Evolutionary conservation across 2,797 vertebrate genomes (phyloP).

Genomic region (Argya squamiceps): DNA sequence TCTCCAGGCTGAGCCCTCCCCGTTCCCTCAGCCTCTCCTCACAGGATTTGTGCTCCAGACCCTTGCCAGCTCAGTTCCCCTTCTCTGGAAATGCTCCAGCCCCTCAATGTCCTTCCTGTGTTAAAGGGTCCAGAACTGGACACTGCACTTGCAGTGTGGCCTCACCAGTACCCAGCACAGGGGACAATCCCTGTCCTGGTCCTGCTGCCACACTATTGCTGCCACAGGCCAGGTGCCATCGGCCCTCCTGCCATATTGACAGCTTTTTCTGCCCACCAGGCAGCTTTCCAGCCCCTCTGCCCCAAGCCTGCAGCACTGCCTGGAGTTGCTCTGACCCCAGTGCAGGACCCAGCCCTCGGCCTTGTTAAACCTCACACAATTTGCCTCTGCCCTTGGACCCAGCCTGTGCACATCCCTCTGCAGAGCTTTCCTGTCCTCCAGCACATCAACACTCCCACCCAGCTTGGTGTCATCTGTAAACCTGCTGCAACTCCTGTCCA

Average conservation of each 20-base stretch:
- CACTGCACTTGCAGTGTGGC: fast-evolving
- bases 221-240: neutral
- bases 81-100: neutral
- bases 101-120: neutral
- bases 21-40: neutral
- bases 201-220: neutral
- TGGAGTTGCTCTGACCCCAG: neutral
- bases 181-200: too few species aligned
- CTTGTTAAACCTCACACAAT: neutral
- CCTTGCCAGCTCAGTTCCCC: fast-evolving
- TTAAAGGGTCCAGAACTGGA: neutral
- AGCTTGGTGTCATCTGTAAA: neutral
- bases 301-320: neutral
- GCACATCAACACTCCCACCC: neutral
- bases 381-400: neutral
- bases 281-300: neutral
- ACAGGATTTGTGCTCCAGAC: neutral
- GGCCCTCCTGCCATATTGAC: neutral
- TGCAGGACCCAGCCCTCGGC: neutral
- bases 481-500: neutral
- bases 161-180: neutral
- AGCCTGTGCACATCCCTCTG: neutral
- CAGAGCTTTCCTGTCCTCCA: neutral
- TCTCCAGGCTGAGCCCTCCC: neutral
- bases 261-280: neutral